phyloP scores from a whole-genome alignment of 2,888 invertebrate genomes.

The Philereme vetulata region DNA sequence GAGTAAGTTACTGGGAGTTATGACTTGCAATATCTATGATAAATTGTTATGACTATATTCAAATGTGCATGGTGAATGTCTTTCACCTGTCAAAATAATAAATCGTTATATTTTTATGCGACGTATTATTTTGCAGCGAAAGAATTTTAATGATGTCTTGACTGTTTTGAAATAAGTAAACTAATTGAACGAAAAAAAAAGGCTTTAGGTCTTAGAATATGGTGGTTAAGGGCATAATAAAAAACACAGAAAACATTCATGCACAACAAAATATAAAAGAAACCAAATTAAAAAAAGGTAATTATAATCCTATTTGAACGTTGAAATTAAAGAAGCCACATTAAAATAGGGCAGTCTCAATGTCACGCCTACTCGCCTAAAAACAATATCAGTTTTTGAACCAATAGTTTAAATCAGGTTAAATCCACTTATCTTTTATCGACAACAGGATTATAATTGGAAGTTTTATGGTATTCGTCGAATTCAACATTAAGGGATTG shows the following conservation, averaged over 20 bases:
- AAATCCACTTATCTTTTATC: background rate
- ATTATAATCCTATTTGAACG: conserved; percentile 49
- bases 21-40: conserved; percentile 42
- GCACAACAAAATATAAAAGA: conserved; percentile 51
- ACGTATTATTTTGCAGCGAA: conserved; percentile 29
- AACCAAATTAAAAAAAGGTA: conserved; percentile 32
- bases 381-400: conserved; percentile 4
- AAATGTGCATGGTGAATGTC: conserved; percentile 35
- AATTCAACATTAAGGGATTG: conserved; percentile 20
- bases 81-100: conserved; percentile 39
- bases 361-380: conserved; percentile 25
- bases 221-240: conserved; percentile 68
- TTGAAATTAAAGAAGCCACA: conserved; percentile 58
- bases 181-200: conserved; percentile 29
- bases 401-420: conserved; percentile 1
- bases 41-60: conserved; percentile 36
- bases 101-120: conserved; percentile 26
- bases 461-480: conserved; percentile 16
- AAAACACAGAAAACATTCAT: conserved; percentile 63
- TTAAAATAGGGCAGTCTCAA: conserved; percentile 34
- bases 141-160: conserved; percentile 24
- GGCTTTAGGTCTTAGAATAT: conserved; percentile 49
- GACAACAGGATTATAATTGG: background rate
- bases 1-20: conserved; percentile 25
- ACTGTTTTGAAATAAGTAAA: conserved; percentile 26